phyloP scores from a whole-genome alignment of 2,113 vertebrate genomes.

The Megaceryle maxima region DNA sequence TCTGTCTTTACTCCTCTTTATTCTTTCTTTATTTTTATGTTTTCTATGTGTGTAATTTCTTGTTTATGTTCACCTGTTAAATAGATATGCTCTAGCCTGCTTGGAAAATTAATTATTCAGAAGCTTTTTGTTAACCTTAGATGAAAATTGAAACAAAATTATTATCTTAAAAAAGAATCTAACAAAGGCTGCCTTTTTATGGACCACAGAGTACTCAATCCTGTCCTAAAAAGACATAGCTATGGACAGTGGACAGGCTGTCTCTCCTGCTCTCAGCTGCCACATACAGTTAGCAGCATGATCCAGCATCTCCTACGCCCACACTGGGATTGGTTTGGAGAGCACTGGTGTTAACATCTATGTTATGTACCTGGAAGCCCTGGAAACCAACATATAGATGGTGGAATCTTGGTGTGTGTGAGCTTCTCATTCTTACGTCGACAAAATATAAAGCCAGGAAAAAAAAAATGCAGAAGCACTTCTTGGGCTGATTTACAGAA shows the following conservation, averaged over 20 bases:
- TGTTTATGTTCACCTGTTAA: not conserved
- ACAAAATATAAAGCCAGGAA: not conserved
- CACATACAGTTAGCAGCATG: not conserved
- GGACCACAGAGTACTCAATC: not conserved
- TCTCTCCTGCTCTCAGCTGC: not conserved
- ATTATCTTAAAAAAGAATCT: not conserved
- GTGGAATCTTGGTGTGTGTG: not conserved
- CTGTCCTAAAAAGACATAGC: not conserved
- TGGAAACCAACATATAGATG: not conserved
- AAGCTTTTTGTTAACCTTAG: not conserved
- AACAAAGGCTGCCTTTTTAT: not conserved
- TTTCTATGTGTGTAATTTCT: not conserved
- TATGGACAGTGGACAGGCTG: not conserved
- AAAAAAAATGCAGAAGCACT: too few relatives aligned
- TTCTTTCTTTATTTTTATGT: not conserved
- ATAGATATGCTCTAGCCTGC: not conserved
- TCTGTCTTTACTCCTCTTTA: not conserved
- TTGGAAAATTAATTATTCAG: not conserved
- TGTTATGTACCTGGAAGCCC: accelerated
- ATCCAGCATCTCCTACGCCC: not conserved
- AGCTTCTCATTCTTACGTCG: not conserved
- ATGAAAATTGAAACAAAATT: not conserved
- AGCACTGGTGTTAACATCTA: too few relatives aligned
- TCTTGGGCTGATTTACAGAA: not conserved
- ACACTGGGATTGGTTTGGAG: not conserved